Conservation (phyloP, 2,888 invertebrate species). For the Meteorus cinctellus region DNA sequence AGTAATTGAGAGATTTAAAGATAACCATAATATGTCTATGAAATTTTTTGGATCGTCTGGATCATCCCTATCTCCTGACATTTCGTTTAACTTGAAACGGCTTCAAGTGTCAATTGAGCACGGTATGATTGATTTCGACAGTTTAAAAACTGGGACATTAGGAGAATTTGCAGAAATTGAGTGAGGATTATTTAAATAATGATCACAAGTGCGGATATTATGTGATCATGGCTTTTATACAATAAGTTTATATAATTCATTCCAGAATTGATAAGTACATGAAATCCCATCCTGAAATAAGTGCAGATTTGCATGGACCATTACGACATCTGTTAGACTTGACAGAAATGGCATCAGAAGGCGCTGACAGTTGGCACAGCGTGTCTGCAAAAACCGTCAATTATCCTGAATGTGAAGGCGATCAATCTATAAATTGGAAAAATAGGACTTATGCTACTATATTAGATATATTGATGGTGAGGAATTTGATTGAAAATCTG, state of each 20-base stretch:
- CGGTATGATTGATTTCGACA: not conserved
- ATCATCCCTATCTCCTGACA: constrained; percentile 22
- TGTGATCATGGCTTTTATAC: too few relatives aligned
- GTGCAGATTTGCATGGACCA: constrained; percentile 40
- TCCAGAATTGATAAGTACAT: constrained; percentile 51
- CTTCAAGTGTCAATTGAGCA: constrained; percentile 26
- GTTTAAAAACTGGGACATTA: constrained; percentile 31
- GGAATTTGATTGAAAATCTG: not conserved
- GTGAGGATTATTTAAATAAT: constrained; percentile 63
- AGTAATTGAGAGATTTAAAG: constrained; percentile 50
- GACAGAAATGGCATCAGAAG: constrained; percentile 41
- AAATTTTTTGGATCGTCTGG: constrained; percentile 43
- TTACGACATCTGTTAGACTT: constrained; percentile 48
- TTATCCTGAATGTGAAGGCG: constrained; percentile 51
- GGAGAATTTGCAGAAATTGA: constrained; percentile 36
- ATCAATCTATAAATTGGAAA: constrained; percentile 62
- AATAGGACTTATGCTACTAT: constrained; percentile 57
- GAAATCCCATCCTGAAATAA: constrained; percentile 48
- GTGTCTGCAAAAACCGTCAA: constrained; percentile 41
- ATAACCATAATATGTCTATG: constrained; percentile 31
- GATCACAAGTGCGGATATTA: not conserved
- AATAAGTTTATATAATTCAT: not conserved
- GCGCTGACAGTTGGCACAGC: constrained; percentile 50
- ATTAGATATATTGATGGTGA: constrained; percentile 63
- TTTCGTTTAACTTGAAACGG: not conserved